Evolutionary conservation across 2,888 invertebrate species (phyloP), one percentile per base, ranked within the genome.

Genomic region (Zygaena filipendulae): DNA sequence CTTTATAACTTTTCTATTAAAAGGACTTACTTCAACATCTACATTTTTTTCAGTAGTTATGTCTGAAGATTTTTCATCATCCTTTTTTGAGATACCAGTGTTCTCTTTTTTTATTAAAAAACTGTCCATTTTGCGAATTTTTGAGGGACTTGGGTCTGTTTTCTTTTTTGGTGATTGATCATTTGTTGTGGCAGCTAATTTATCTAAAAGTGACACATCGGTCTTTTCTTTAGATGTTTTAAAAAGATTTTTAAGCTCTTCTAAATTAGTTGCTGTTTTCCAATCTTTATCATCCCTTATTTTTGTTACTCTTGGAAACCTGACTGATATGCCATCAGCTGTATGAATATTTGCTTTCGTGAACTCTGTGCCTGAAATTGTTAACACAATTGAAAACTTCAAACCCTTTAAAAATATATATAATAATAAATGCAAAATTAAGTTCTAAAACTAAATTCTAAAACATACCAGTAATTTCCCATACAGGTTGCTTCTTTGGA

Each of bases 281-380:
- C 93, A 93, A 34, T 85, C 75, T 67, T 97, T 97, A 59, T 97
- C 97, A 29, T 84, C 72, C 29, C 97, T 82, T 37, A 95, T 86
- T 42, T 83, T 83, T 0, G 91, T 90, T 0, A 97, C 92, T 42
- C 97, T 84, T 1, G 97, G 97, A 74, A 97, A 97, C 29, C 97
- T 81, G 23, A 96, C 92, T 3, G 96, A 96, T 48, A 97, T 95
- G 2, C 96, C 95, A 47, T 90, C 87, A 0, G 96, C 96, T 2
- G 96, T 96, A 56, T 97, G 97, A 4, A 90, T 83, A 31, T 88
- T 88, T 2, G 90, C 88, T 58, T 88, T 86, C 2, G 90, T 88
- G 41, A 91, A 84, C 61, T 91, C 91, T 0, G 91, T 90, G 0
- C 90, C 85, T 80, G 56, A 10, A 56, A 61, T n/a, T n/a, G n/a